A percentile compares a stretch with the other conserved stretches of the same genome.
Evolutionary conservation across 2,113 vertebrate species (phyloP).

Genomic region (Polypterus senegalus): DNA sequence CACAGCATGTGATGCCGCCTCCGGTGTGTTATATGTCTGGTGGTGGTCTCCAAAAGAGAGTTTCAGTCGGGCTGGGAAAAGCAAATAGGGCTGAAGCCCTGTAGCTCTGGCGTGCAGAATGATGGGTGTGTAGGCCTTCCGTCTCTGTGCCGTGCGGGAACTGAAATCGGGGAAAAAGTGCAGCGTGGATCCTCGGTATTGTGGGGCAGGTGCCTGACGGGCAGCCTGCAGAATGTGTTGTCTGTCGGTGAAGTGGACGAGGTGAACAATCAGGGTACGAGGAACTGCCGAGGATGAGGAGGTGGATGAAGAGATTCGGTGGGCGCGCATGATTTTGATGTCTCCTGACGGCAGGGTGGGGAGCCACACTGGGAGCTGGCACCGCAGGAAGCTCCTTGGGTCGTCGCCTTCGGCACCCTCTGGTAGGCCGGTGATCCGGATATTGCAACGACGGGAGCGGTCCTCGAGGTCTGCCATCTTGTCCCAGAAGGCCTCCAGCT

Average conservation of each 20-base stretch:
- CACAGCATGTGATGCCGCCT: too few species aligned
- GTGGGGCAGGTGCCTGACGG: too few species aligned
- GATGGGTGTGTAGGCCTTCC: conserved; percentile 3
- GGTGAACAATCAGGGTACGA: background rate
- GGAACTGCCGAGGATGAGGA: background rate
- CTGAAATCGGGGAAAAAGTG: background rate
- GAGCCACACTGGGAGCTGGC: background rate
- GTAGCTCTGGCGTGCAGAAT: background rate
- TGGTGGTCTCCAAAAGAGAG: too few species aligned
- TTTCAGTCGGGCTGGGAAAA: background rate
- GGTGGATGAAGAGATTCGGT: background rate
- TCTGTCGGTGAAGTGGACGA: background rate
- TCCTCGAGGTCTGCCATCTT: background rate
- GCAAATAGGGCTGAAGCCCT: background rate
- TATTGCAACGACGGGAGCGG: background rate
- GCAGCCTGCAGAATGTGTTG: background rate
- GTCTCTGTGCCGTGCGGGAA: background rate
- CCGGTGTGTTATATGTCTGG: too few species aligned
- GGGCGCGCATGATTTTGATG: background rate
- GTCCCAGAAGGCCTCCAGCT: too few species aligned
- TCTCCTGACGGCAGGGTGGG: background rate
- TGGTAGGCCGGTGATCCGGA: background rate
- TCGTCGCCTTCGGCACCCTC: background rate
- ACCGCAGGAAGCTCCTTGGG: background rate
- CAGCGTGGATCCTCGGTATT: background rate